These are phyloP conservation scores for Scolopax mira DNA, from an alignment of 2,113 vertebrate genomes.

Conservation along the genomic window DNA sequence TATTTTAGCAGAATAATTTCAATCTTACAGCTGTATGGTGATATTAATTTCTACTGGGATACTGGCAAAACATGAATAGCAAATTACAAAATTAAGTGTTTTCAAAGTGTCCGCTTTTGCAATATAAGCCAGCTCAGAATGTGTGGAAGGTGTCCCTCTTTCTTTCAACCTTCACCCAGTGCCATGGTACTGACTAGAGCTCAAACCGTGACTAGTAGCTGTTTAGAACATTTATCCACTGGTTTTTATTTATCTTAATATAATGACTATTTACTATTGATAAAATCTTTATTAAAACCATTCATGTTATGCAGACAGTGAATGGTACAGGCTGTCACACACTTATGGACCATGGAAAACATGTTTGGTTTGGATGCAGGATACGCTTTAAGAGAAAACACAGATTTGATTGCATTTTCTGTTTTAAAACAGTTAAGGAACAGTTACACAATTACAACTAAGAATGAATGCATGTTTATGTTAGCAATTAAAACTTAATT, in stretches of 20 bases:
- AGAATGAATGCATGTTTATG: not conserved
- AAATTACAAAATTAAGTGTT: not conserved
- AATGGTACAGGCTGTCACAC: not conserved
- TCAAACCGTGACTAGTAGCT: not conserved
- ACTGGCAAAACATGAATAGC: not conserved
- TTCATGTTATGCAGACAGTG: not conserved
- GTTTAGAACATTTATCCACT: not conserved
- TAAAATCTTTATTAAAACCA: not conserved
- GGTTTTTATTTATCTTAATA: not conserved
- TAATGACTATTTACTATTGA: not conserved
- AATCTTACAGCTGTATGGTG: not conserved
- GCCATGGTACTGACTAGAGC: not conserved
- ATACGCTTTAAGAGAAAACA: not conserved
- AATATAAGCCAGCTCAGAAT: not conserved
- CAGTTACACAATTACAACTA: not conserved
- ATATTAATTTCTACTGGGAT: not conserved
- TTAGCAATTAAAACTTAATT: not conserved
- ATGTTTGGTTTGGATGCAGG: not conserved
- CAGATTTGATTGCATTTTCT: not conserved
- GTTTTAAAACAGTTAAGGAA: not conserved
- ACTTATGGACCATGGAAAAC: not conserved
- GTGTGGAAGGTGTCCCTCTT: not conserved
- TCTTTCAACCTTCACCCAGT: not conserved
- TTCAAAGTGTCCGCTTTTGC: not conserved
- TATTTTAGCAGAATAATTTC: not conserved